A percentile compares a stretch with the other conserved stretches of the same genome.
phyloP scores from a whole-genome alignment of 2,888 invertebrate genomes.

The Pegoplata infirma region DNA sequence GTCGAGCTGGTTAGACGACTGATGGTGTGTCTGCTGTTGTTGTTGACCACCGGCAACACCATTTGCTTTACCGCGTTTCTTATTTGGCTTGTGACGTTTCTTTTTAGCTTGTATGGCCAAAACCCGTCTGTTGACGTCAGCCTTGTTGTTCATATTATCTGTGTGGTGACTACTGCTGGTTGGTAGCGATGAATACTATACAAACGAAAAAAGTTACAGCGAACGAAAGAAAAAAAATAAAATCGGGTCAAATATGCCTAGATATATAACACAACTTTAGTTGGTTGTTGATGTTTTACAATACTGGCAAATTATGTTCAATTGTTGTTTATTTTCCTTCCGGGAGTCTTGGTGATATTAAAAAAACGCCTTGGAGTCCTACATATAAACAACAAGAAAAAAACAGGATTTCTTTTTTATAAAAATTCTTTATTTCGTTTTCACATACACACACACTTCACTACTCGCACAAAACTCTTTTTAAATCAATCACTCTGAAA shows the following conservation, averaged over 20 bases:
- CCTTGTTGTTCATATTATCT: constrained; percentile 89
- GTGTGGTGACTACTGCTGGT: constrained; percentile 52
- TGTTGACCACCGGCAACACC: constrained; percentile 72
- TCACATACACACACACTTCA: constrained; percentile 17
- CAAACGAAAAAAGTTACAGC: constrained; percentile 39
- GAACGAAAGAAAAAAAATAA: constrained; percentile 25
- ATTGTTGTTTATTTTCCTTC: constrained; percentile 34
- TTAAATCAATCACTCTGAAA: constrained; percentile 32
- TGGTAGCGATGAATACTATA: constrained; percentile 15
- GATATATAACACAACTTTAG: neutral
- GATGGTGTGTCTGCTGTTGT: constrained; percentile 58
- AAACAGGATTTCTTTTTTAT: constrained; percentile 3
- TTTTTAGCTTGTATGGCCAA: constrained; percentile 95
- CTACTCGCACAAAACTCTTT: constrained; percentile 13
- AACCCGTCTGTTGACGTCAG: constrained; percentile 94
- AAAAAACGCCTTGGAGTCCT: constrained; percentile 35
- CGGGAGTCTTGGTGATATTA: constrained; percentile 33
- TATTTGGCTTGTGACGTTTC: constrained; percentile 92
- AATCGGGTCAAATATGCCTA: constrained; percentile 55
- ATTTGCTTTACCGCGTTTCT: constrained; percentile 89
- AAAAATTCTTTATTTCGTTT: constrained; percentile 31
- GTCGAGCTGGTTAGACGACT: constrained; percentile 38
- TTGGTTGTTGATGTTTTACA: neutral
- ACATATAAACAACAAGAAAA: constrained; percentile 20
- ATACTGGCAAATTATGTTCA: neutral